Base-by-base conservation (phyloP, 2,797 vertebrate genomes). In the Hapalemur alaotrensis region DNA sequence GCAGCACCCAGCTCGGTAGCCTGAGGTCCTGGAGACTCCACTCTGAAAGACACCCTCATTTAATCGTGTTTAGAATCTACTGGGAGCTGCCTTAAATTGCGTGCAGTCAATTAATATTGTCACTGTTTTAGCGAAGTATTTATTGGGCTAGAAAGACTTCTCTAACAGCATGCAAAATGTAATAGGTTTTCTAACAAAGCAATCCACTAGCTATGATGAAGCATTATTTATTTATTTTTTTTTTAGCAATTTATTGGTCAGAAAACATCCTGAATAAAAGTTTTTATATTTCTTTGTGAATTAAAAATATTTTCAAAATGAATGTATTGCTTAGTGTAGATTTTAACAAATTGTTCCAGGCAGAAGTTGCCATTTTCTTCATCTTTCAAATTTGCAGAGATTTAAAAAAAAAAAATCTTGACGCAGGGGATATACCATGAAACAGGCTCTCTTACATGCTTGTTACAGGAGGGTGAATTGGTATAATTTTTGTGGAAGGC, bases 401-500 rank as follows among this genome's bases (percentile, higher is more conserved):
- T 96, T 72, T 25, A 67, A 89, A 91, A 89, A 80, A 69, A 89
- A 59, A 69, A 89, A 59, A 22, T 46, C 61, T 93, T 80, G 70
- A 59, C 75, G 63, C 14, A 46, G 75, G 41, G 82, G 50, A 32
- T 32, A 32, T 9, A 25, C 50, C 52, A 22, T 63, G 25, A 54
- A 80, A 41, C 41, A 73, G 63, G 18, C 12, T 25, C 23, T 57
- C 28, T n/a, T 59, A 25, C 23, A 25, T 22, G 25, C 23, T 79
- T 18, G 13, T 80, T 48, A 38, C 14, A n/a, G 25, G 70, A 95
- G 86, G 54, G 89, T 9, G 93, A 96, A 61, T 46, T 52, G 91
- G 84, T 90, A 50, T 76, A 84, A 75, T 93, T 96, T 95, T 94
- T 92, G 78, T 11, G 61, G 84, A 95, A 79, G 83, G 92, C 91